These are phyloP conservation scores for Momotus momota DNA, from an alignment of 2,797 vertebrate genomes.

Conservation along the genomic window DNA sequence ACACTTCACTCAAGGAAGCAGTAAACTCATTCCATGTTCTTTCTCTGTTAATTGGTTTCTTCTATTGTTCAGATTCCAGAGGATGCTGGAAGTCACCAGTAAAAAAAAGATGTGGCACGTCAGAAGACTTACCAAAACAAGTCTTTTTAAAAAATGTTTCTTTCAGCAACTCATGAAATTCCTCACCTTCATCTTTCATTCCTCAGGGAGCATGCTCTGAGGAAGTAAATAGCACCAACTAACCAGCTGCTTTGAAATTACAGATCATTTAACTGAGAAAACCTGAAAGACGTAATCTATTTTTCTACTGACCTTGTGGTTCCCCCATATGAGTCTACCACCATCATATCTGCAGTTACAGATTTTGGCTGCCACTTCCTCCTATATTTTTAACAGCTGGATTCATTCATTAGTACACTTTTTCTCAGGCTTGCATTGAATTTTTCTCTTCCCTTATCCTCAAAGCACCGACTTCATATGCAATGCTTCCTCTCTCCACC, in stretches of 20 bases:
- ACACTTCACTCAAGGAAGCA: slow-evolving; percentile 12
- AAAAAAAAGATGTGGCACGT: neutral
- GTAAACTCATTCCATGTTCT: slow-evolving; percentile 59
- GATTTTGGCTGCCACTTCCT: slow-evolving; percentile 45
- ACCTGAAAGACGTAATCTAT: neutral
- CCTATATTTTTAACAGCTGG: slow-evolving; percentile 45
- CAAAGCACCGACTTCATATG: slow-evolving; percentile 11
- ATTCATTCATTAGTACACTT: neutral
- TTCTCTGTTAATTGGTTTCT: slow-evolving; percentile 63
- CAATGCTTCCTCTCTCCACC: neutral
- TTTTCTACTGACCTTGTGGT: slow-evolving; percentile 3
- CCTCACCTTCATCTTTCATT: slow-evolving; percentile 61
- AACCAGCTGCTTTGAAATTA: slow-evolving; percentile 34
- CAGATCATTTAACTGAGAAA: neutral
- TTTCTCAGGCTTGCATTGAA: slow-evolving; percentile 35
- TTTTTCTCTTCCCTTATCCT: neutral
- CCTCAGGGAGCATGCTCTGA: neutral
- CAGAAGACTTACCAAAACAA: slow-evolving; percentile 54
- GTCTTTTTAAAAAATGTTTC: neutral
- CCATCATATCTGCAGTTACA: neutral
- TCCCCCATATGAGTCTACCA: neutral
- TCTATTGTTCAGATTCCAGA: slow-evolving; percentile 53
- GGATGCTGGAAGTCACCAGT: neutral
- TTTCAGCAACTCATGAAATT: slow-evolving; percentile 73
- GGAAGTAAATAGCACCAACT: slow-evolving; percentile 30